These are phyloP conservation scores for Formicarius rufipectus DNA, from an alignment of 2,113 vertebrate genomes.

Conservation along the genomic window DNA sequence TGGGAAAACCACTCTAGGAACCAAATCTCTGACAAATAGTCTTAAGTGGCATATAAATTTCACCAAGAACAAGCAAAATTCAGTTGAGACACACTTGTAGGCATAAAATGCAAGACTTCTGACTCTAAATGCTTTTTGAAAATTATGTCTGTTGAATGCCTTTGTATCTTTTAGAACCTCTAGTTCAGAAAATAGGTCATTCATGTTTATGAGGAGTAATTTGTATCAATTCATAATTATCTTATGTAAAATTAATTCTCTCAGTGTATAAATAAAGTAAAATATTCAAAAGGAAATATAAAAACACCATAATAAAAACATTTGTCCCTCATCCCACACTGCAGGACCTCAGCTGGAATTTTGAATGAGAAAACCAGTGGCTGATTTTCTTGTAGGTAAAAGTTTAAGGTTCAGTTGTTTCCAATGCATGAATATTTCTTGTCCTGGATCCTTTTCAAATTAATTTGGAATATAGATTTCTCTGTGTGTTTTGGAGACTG, in stretches of 20 bases:
- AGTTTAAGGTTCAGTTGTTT: neutral
- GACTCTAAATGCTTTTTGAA: neutral
- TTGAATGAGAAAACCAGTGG: neutral
- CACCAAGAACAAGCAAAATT: neutral
- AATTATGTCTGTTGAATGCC: neutral
- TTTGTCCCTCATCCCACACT: neutral
- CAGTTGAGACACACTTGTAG: neutral
- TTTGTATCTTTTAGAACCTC: neutral
- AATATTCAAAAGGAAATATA: conserved; percentile 25
- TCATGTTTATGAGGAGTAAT: conserved; percentile 53
- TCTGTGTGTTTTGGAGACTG: neutral
- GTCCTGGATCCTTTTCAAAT: neutral
- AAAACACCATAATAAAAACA: neutral
- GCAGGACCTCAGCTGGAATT: neutral
- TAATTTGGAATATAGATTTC: neutral
- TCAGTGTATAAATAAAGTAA: neutral
- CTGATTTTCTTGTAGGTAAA: neutral
- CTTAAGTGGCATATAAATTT: neutral
- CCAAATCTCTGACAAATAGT: neutral
- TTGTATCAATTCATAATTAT: conserved; percentile 52
- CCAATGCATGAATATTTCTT: neutral
- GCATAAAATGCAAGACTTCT: neutral
- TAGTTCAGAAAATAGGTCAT: conserved; percentile 18
- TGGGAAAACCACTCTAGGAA: neutral
- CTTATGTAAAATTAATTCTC: conserved; percentile 44